phyloP scores from a whole-genome alignment of 2,888 invertebrate species.

The Aphidius colemani region DNA sequence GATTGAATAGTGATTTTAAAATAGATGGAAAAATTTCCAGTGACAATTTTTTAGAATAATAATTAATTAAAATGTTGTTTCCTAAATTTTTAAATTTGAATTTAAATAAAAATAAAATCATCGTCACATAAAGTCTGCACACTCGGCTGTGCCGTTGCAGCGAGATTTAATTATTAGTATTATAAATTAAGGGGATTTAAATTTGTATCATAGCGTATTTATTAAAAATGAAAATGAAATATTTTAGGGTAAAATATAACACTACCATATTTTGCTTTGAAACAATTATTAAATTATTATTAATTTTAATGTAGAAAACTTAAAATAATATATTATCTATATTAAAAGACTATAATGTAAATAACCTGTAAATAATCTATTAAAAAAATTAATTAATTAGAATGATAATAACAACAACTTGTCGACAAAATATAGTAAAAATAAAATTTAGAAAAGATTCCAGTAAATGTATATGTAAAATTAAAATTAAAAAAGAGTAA shows the following conservation, averaged over 20 bases:
- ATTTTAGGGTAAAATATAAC: too few species aligned
- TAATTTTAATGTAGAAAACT: slow-evolving; percentile 5
- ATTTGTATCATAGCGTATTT: slow-evolving; percentile 58
- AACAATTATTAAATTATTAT: slow-evolving; percentile 18
- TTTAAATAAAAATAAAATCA: neutral
- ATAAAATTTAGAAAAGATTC: slow-evolving; percentile 16
- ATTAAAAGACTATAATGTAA: slow-evolving; percentile 30
- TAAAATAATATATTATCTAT: slow-evolving; percentile 14
- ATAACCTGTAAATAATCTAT: slow-evolving; percentile 28
- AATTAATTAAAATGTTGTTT: too few species aligned
- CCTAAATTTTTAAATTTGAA: too few species aligned
- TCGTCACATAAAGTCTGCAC: slow-evolving; percentile 14
- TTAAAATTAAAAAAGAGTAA: neutral
- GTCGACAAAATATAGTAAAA: neutral
- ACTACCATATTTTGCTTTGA: neutral
- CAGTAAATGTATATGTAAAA: slow-evolving; percentile 13
- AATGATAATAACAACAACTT: neutral
- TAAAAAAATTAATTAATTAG: slow-evolving; percentile 5
- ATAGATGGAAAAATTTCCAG: too few species aligned
- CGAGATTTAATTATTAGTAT: slow-evolving; percentile 7
- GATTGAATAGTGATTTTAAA: too few species aligned
- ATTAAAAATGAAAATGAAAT: slow-evolving; percentile 36
- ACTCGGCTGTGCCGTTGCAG: slow-evolving; percentile 21
- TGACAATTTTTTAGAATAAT: too few species aligned
- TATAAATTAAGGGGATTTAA: neutral